Evolutionary conservation across 2,797 vertebrate genomes (phyloP).

Genomic region (Syndactyla subalaris): DNA sequence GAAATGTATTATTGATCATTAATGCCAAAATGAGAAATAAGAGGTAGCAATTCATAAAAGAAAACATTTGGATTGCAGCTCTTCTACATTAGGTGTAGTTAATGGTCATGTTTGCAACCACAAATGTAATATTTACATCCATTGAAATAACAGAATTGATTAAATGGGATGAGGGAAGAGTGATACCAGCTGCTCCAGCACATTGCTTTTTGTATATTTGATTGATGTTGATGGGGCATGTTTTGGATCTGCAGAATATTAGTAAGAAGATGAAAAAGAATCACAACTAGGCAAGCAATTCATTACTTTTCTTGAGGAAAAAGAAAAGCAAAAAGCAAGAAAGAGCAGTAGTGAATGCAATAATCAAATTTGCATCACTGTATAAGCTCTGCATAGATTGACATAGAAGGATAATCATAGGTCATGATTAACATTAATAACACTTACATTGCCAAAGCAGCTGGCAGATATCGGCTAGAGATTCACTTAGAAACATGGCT

Average conservation of each 20-base stretch:
- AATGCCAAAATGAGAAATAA: slow-evolving; percentile 42
- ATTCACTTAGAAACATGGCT: slow-evolving; percentile 43
- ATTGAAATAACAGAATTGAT: slow-evolving; percentile 56
- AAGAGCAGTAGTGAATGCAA: slow-evolving; percentile 3
- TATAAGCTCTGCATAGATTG: slow-evolving; percentile 8
- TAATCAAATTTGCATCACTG: slow-evolving; percentile 9
- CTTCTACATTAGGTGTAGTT: slow-evolving; percentile 51
- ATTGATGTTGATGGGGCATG: slow-evolving; percentile 21
- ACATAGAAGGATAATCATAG: slow-evolving; percentile 10
- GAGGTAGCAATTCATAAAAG: slow-evolving; percentile 18
- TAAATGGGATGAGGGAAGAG: slow-evolving; percentile 18
- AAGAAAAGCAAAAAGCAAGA: not conserved
- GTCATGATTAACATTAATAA: slow-evolving; percentile 57
- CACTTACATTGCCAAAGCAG: not conserved
- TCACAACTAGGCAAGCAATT: not conserved
- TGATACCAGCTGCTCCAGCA: slow-evolving; percentile 28
- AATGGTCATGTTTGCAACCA: slow-evolving; percentile 59
- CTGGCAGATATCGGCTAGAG: slow-evolving; percentile 25
- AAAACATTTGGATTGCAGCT: slow-evolving; percentile 38
- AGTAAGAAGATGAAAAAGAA: slow-evolving; percentile 21
- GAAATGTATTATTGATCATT: slow-evolving; percentile 28
- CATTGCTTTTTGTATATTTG: slow-evolving; percentile 20
- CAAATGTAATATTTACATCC: slow-evolving; percentile 49
- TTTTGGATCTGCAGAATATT: slow-evolving; percentile 18
- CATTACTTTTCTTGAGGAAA: slow-evolving; percentile 20